Conservation (phyloP, 2,888 invertebrate species). For the Minunthozetes semirufus region DNA sequence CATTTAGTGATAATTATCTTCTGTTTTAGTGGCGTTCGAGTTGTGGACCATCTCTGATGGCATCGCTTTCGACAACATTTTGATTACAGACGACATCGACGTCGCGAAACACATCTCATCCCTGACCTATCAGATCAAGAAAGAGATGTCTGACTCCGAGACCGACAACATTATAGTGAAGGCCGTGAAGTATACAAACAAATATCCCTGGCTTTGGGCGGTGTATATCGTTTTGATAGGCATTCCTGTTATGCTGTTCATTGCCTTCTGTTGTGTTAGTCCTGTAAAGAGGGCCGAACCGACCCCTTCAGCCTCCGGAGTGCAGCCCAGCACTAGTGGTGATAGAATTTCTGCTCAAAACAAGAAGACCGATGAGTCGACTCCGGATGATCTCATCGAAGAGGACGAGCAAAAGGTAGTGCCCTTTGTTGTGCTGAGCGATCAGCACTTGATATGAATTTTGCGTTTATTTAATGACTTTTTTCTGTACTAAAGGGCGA, state of each 20-base stretch:
- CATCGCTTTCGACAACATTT: constrained; percentile 89
- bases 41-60: constrained; percentile 96
- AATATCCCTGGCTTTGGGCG: constrained; percentile 85
- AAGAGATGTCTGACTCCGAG: constrained; percentile 68
- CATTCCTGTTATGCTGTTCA: constrained; percentile 67
- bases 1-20: neutral
- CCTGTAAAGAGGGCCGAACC: constrained; percentile 35
- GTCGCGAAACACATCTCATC: constrained; percentile 72
- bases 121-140: constrained; percentile 75
- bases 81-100: constrained; percentile 73
- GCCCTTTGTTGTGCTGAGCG: neutral
- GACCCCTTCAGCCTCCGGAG: neutral
- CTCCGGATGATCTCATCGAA: constrained; percentile 44
- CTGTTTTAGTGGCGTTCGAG: constrained; percentile 70
- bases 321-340: neutral
- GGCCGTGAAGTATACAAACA: constrained; percentile 66
- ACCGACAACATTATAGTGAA: constrained; percentile 71
- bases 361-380: constrained; percentile 47
- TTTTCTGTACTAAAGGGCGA: constrained; percentile 41
- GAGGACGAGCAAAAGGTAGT: constrained; percentile 19
- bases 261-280: constrained; percentile 68
- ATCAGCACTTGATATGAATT: neutral
- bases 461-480: constrained; percentile 3
- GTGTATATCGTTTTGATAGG: constrained; percentile 71
- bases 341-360: constrained; percentile 39